These are phyloP conservation scores for Lophochroa leadbeateri DNA, from an alignment of 2,113 vertebrate species.

Conservation along the genomic window DNA sequence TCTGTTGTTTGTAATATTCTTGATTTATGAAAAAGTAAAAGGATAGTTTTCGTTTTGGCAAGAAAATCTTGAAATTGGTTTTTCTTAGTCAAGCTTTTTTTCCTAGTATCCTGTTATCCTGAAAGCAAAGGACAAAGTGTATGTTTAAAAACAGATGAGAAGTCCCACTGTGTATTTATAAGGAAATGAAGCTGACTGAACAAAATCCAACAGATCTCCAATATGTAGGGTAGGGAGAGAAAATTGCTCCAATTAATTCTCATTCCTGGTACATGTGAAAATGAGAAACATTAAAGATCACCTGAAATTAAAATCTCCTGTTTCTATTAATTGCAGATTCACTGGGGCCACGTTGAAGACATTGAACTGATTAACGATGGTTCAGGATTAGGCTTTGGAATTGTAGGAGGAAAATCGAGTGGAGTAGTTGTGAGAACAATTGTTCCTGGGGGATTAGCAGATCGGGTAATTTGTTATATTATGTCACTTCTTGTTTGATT, in stretches of 20 bases:
- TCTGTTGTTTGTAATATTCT: constrained; percentile 15
- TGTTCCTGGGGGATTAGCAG: constrained; percentile 87
- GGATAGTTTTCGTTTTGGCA: constrained; percentile 45
- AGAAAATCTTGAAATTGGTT: background rate
- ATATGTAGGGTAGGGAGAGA: background rate
- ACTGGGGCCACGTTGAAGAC: constrained; percentile 89
- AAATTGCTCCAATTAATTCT: constrained; percentile 1
- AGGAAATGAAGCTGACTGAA: constrained; percentile 24
- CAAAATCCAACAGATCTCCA: constrained; percentile 1
- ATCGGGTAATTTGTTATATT: constrained; percentile 81
- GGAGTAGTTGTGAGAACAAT: constrained; percentile 94
- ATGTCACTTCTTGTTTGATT: constrained; percentile 49
- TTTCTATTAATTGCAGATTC: constrained; percentile 76
- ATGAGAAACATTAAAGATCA: background rate
- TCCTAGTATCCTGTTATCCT: constrained; percentile 19
- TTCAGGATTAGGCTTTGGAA: constrained; percentile 95
- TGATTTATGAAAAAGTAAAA: constrained; percentile 9
- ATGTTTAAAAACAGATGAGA: constrained; percentile 43
- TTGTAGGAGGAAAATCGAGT: constrained; percentile 89
- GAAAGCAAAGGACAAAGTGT: background rate
- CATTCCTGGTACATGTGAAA: background rate
- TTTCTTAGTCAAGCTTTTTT: constrained; percentile 1
- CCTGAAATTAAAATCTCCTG: constrained; percentile 17
- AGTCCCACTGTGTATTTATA: background rate
- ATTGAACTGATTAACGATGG: constrained; percentile 93